Evolutionary conservation across 2,113 vertebrate species (phyloP).

Genomic region (Oreochromis spilurus): DNA sequence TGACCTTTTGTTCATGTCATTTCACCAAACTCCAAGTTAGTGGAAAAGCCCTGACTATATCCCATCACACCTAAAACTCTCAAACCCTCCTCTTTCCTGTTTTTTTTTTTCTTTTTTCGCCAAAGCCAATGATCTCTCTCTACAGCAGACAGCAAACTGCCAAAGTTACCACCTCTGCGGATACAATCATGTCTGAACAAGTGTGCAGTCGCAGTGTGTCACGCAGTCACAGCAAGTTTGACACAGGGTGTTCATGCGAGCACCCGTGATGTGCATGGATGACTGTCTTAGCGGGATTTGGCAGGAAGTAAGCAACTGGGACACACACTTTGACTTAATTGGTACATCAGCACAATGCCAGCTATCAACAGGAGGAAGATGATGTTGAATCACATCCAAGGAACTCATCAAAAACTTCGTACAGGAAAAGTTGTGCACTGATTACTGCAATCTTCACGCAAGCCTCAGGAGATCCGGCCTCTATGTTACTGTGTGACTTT

Average conservation of each 20-base stretch:
- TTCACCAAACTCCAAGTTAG: background rate
- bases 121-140: constrained; percentile 2
- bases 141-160: constrained; percentile 2
- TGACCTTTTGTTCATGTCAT: background rate
- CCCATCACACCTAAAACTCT: background rate
- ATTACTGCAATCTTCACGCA: background rate
- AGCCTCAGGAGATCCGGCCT: background rate
- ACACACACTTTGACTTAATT: constrained; percentile 28
- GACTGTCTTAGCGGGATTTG: background rate
- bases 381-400: constrained; percentile 3
- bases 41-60: background rate
- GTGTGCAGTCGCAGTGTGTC: constrained; percentile 24
- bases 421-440: background rate
- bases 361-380: constrained; percentile 11
- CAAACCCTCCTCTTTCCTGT: background rate
- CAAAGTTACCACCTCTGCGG: constrained; percentile 30
- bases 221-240: constrained; percentile 19
- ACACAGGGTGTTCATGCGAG: constrained; percentile 11
- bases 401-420: background rate
- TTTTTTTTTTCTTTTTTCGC: background rate
- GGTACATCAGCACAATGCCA: constrained; percentile 3
- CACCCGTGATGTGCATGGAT: background rate
- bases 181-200: constrained; percentile 35
- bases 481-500: background rate
- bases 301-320: constrained; percentile 27